A percentile compares a stretch with the other conserved stretches of the same genome.
Evolutionary conservation across 2,888 invertebrate species (phyloP).

Genomic region (Heteromyza rotundicornis): DNA sequence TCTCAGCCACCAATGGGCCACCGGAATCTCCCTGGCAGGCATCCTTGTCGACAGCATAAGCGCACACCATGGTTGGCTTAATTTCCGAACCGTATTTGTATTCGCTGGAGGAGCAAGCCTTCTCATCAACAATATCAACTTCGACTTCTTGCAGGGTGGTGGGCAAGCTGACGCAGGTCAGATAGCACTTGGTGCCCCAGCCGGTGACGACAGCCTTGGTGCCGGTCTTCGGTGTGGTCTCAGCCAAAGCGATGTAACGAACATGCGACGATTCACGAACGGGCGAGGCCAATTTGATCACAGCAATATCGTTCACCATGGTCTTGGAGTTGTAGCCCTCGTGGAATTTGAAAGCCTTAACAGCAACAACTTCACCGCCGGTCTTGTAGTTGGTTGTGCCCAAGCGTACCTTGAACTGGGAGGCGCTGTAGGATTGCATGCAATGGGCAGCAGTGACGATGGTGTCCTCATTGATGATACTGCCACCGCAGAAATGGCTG

Average conservation of each 20-base stretch:
- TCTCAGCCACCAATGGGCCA: constrained; percentile 46
- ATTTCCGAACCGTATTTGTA: constrained; percentile 43
- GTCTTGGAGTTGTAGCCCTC: constrained; percentile 47
- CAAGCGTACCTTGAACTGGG: constrained; percentile 47
- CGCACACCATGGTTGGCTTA: constrained; percentile 49
- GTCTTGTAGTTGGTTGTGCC: constrained; percentile 50
- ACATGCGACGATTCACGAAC: constrained; percentile 33
- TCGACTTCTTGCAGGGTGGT: constrained; percentile 37
- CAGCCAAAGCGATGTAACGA: constrained; percentile 43
- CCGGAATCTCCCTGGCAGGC: constrained; percentile 57
- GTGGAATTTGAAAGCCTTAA: constrained; percentile 44
- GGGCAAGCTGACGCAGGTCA: constrained; percentile 29
- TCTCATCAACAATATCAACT: constrained; percentile 38
- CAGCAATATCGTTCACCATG: constrained; percentile 59
- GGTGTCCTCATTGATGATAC: constrained; percentile 50
- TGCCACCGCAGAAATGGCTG: constrained; percentile 61
- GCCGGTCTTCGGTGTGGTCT: constrained; percentile 39
- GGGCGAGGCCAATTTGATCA: constrained; percentile 51
- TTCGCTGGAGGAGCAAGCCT: constrained; percentile 28
- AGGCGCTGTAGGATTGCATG: constrained; percentile 28
- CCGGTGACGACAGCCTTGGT: constrained; percentile 51
- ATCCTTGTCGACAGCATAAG: constrained; percentile 43
- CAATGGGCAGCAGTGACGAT: constrained; percentile 63
- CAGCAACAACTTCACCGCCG: constrained; percentile 54
- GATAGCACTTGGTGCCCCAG: constrained; percentile 51